Base-by-base conservation (phyloP, 2,113 vertebrate species). In the Okapia johnstoni region DNA sequence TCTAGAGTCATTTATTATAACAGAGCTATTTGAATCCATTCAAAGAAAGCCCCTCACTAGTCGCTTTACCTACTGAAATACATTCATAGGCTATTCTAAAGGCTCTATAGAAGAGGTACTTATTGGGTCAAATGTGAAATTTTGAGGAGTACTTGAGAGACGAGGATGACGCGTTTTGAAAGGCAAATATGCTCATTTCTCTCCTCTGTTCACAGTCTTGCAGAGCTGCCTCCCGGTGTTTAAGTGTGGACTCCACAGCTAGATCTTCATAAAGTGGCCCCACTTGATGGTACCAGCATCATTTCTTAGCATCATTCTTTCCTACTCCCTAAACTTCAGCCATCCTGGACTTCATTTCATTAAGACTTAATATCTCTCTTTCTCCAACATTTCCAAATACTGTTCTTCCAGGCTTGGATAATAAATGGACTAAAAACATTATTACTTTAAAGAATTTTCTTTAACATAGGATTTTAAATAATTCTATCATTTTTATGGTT, bases 381-480 rank as follows among this genome's bases (percentile, higher is more conserved):
- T 73, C 23, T 23, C 9, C 48, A 28, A 50, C 43, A n/a, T 30
- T 55, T 83, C n/a, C 7, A 77, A 79, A 55, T 46, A 77, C 17
- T 21, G 3, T 66, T 84, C 12, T 25, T 80, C 25, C 7, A 52
- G 13, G 1, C 36, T 83, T 80, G 21, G 40, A 8, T 83, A 77
- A 60, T 43, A 81, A 81, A 25, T 23, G 4, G 13, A 55, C 33
- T 17, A 61, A 76, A 70, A 55, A 57, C 54, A 83, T 70, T 70
- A 57, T 73, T 76, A 30, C 3, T 43, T 55, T 76, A 33, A 55
- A 83, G 3, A 30, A 73, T 52, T 93, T 90, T 60, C 10, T 87
- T 88, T 81, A 73, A 84, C 43, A 6, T 23, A 63, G 5, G 30
- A 61, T 52, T 89, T 92, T 60, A 92, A 85, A 84, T 87, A 58